These are phyloP conservation scores for Gadopsis bispinosus DNA, from an alignment of 2,797 vertebrate species.

Conservation along the genomic window DNA sequence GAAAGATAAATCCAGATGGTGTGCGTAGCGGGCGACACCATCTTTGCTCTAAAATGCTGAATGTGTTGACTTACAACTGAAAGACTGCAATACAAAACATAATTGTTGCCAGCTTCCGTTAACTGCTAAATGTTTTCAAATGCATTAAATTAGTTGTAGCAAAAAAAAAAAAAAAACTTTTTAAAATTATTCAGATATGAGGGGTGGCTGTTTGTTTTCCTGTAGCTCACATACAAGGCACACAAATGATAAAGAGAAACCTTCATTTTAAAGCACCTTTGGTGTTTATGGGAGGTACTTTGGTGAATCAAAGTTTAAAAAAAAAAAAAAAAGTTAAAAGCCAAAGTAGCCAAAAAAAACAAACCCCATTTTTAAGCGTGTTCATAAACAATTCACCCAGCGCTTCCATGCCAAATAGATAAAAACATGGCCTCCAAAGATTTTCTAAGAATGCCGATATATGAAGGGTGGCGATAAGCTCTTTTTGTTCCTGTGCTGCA, in stretches of 20 bases:
- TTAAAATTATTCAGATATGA: slow-evolving; percentile 54
- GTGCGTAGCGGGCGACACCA: slow-evolving; percentile 11
- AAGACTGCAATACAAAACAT: slow-evolving; percentile 37
- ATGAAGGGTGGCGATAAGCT: slow-evolving; percentile 62
- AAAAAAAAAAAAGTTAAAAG: slow-evolving; percentile 75
- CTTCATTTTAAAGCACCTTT: slow-evolving; percentile 90
- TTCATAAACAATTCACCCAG: slow-evolving; percentile 67
- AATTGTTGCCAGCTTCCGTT: slow-evolving; percentile 49
- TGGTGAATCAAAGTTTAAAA: slow-evolving; percentile 83
- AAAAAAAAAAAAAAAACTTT: slow-evolving; percentile 12
- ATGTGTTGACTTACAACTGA: slow-evolving; percentile 20
- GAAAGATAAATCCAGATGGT: slow-evolving; percentile 20
- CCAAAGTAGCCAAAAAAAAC: slow-evolving; percentile 74
- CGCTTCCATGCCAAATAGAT: slow-evolving; percentile 65
- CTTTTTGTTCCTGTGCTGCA: slow-evolving; percentile 57
- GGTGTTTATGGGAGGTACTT: slow-evolving; percentile 89
- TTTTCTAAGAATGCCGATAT: slow-evolving; percentile 54
- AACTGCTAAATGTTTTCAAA: slow-evolving; percentile 44
- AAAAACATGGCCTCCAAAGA: slow-evolving; percentile 69
- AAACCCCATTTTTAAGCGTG: slow-evolving; percentile 70
- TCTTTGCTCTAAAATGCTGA: slow-evolving; percentile 31
- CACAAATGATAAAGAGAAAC: slow-evolving; percentile 87
- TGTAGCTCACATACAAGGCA: slow-evolving; percentile 88
- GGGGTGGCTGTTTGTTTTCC: slow-evolving; percentile 75
- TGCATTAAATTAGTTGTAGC: slow-evolving; percentile 33